Percentiles rank a stretch among this genome's conserved stretches.
These are phyloP conservation scores for Polypedilum pembai DNA, from an alignment of 1,140 invertebrate genomes.

Conservation along the genomic window DNA sequence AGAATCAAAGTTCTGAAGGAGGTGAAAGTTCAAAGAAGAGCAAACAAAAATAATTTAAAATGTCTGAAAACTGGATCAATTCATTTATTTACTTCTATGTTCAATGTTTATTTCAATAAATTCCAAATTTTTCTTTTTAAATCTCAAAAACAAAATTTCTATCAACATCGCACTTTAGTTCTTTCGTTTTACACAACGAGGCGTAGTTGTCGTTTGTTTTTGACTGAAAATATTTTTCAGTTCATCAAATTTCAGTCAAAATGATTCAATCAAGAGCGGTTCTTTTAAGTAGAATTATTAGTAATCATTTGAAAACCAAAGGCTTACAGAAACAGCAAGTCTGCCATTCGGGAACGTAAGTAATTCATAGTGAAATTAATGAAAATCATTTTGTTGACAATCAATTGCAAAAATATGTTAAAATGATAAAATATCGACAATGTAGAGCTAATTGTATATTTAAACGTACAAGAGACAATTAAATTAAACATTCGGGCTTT, in stretches of 20 bases:
- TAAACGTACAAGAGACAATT: too few relatives aligned
- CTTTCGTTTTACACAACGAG: too few relatives aligned
- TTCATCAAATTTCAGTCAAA: not conserved
- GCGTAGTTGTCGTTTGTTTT: too few relatives aligned
- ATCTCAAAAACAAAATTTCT: too few relatives aligned
- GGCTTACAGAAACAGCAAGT: not conserved
- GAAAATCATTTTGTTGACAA: not conserved
- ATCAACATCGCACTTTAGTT: too few relatives aligned
- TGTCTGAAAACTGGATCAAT: too few relatives aligned
- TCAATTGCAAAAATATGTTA: not conserved
- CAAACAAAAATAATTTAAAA: conserved; percentile 31
- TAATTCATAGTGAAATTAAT: not conserved
- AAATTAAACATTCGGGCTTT: too few relatives aligned
- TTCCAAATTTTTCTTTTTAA: too few relatives aligned
- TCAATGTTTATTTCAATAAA: too few relatives aligned
- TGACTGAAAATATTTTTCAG: not conserved
- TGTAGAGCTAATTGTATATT: too few relatives aligned
- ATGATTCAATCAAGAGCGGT: not conserved
- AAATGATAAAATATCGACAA: too few relatives aligned
- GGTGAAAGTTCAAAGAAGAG: conserved; percentile 34
- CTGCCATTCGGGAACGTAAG: not conserved
- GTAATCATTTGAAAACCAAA: not conserved
- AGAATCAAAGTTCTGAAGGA: conserved; percentile 32
- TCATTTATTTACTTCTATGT: too few relatives aligned
- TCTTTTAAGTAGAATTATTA: not conserved